Conservation (phyloP, 2,797 vertebrate species). For the Arvicola amphibius region DNA sequence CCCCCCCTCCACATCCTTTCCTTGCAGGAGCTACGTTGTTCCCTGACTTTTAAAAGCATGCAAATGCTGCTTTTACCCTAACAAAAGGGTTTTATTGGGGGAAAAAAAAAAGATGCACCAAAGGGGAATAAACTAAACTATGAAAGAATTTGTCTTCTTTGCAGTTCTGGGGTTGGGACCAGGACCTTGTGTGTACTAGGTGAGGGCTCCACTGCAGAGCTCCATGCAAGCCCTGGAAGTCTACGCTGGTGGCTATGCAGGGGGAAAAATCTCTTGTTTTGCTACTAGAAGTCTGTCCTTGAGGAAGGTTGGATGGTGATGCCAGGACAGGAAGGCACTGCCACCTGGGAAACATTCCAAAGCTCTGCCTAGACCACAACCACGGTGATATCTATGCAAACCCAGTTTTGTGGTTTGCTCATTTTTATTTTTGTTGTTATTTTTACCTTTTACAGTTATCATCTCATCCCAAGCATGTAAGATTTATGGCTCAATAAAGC, state of each 20-base stretch:
- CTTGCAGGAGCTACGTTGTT: not conserved
- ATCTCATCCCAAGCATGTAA: not conserved
- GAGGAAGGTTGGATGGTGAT: not conserved
- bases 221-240: not conserved
- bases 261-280: not conserved
- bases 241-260: not conserved
- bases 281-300: not conserved
- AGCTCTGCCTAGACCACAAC: not conserved
- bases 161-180: not conserved
- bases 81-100: not conserved
- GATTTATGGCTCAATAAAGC: not conserved
- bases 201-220: not conserved
- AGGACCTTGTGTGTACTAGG: not conserved
- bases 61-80: not conserved
- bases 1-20: too few relatives aligned
- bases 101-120: not conserved
- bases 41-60: not conserved
- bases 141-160: not conserved
- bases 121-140: conserved; percentile 13
- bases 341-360: not conserved
- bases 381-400: not conserved
- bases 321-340: not conserved
- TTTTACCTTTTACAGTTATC: not conserved
- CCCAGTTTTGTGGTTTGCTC: not conserved
- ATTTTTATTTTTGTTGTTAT: not conserved